Base-by-base conservation (phyloP, 2,113 vertebrate species). In the Himantopus leucocephalus region DNA sequence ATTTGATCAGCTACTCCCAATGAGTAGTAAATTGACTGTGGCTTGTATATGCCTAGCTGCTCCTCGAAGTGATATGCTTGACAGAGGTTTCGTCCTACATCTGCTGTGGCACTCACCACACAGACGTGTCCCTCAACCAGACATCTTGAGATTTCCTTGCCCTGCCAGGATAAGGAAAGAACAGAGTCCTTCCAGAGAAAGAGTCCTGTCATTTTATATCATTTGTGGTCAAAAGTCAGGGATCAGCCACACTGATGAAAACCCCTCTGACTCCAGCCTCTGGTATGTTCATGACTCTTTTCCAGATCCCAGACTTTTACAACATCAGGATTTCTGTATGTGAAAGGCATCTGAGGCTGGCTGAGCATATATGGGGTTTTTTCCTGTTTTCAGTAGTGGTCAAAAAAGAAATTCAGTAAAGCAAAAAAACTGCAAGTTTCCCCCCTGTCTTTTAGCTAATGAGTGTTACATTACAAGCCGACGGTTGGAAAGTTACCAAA, bases 401-500 rank as follows among this genome's bases (percentile, higher is more conserved):
- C 15, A 79, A 47, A 88, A 56, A 37, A 59, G 5, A 67, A 89
- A 81, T 10, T n/a, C 20, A 37, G 6, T 48, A 21, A 60, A 60
- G 5, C 8, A 3, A 75, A 90, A 79, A 37, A 41, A 17, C 16
- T 27, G 0, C 14, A 60, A n/a, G 0, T 77, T 86, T 50, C 4
- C 5, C 4, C 6, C 2, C 6, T 30, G 3, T 24, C 48, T 47
- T 85, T 75, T 87, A 78, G 23, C 17, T 59, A 39, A 23, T 32
- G 26, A 0, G 2, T 48, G 47, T 48, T 48, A 50, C 22, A 7
- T 24, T 77, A 32, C 37, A 77, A 85, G 77, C 1, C 0, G 0
- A 3, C 53, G 7, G 3, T 18, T 71, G 45, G 29, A 70, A 67
- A 48, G 30, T 68, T 75, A 81, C 10, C 30, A 55, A 80, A 91